Evolutionary conservation across 2,113 vertebrate genomes (phyloP).

Genomic region (Anoura caudifer): DNA sequence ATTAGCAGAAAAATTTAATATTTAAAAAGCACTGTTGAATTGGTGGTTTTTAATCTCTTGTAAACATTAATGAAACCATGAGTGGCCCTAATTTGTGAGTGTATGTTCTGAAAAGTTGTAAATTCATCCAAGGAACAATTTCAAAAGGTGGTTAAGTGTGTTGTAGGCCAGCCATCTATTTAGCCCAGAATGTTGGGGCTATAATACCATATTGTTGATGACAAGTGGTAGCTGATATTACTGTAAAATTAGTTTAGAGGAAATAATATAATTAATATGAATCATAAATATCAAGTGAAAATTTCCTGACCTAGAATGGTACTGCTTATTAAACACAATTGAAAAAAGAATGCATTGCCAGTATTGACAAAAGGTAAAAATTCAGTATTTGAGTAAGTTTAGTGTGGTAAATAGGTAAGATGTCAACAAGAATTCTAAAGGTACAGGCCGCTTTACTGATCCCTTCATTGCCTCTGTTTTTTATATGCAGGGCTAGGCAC

Average conservation of each 20-base stretch:
- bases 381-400: background rate
- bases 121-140: background rate
- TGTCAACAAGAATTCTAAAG: background rate
- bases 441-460: background rate
- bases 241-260: background rate
- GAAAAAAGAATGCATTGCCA: background rate
- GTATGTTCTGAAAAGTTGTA: slow-evolving; percentile 5
- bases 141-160: background rate
- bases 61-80: background rate
- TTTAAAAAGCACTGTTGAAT: background rate
- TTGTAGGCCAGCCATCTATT: background rate
- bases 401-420: background rate
- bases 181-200: background rate
- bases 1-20: background rate
- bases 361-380: background rate
- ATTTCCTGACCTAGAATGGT: background rate
- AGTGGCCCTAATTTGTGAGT: background rate
- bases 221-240: background rate
- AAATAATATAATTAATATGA: background rate
- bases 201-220: background rate
- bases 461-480: background rate
- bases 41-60: background rate
- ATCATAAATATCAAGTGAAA: background rate
- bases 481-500: background rate
- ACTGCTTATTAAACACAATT: background rate